Evolutionary conservation across 2,797 vertebrate genomes (phyloP), one percentile per base, ranked within the genome.

Genomic region (Ispidina lecontei): DNA sequence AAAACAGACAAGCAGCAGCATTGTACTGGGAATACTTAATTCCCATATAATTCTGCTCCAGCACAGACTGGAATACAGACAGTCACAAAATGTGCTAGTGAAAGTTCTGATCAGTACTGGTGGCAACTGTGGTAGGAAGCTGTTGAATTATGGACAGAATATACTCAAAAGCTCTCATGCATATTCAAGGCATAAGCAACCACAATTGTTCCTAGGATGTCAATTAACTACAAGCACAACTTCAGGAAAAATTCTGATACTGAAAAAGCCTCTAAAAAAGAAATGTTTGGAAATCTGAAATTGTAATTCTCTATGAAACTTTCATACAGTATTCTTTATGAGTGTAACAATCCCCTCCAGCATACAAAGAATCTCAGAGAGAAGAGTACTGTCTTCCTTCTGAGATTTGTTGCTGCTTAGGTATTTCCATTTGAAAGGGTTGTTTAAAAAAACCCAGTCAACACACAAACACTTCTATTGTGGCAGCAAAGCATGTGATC

Each of bases 221-320:
- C 65, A 7, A 51, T 9, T n/a, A 81, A 10, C 29, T 58, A 25
- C 39, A 13, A 60, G 75, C 47, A 77, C 6, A 72, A 82, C 19
- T 52, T 54, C 46, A 71, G 35, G 60, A 77, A 81, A 82, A 84
- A 72, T 1, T 47, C 28, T 51, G 47, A 62, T 47, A 10, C n/a
- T 77, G 72, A 7, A 31, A 82, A 84, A 69, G 2, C 15, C 51
- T 68, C 22, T 72, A 47, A 84, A 91, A 86, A 60, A 47, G 33
- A 95, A 94, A 87, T 79, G 49, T 55, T 72, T 90, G 35, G 63
- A 79, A 92, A 68, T 63, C n/a, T 44, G 20, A 73, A 90, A 74
- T 22, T 20, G 8, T 52, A 84, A 43, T 78, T 89, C 14, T 14
- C 76, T 60, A 14, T 28, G 67, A 80, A 89, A 59, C 6, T 69